Percentiles rank a stretch among this genome's conserved stretches.
These are phyloP conservation scores for Thecocarcelia acutangulata DNA, from an alignment of 2,888 invertebrate species.

Conservation along the genomic window DNA sequence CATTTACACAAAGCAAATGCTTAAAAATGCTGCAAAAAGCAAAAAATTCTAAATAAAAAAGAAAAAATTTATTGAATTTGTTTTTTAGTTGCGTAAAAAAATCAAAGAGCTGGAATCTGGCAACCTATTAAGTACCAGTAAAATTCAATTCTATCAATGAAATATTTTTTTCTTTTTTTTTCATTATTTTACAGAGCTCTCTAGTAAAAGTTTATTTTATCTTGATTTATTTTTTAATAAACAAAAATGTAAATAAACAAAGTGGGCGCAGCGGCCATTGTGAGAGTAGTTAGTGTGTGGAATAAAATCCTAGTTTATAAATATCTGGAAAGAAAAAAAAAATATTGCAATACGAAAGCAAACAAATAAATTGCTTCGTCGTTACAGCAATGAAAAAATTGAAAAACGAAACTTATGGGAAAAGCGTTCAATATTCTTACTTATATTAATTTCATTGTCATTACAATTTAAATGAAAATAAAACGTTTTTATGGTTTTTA, in stretches of 20 bases:
- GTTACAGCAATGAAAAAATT: conserved; percentile 26
- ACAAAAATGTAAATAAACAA: conserved; percentile 24
- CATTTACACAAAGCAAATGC: no score
- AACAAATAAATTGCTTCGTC: conserved; percentile 29
- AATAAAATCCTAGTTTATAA: conserved; percentile 18
- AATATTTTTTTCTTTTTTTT: not conserved
- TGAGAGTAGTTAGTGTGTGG: not conserved
- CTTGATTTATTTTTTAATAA: conserved; percentile 10
- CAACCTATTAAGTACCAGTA: not conserved
- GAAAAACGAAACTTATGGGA: not conserved
- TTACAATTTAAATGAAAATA: not conserved
- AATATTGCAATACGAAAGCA: conserved; percentile 7
- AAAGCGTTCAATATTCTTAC: no score
- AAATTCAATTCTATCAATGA: conserved; percentile 6
- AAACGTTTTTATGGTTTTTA: no score
- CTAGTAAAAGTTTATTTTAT: conserved; percentile 4
- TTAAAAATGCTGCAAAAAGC: no score
- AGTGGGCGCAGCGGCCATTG: not conserved
- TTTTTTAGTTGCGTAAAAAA: no score
- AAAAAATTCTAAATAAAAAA: no score
- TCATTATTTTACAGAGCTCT: not conserved
- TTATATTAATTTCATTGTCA: conserved; percentile 24
- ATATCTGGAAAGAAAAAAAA: conserved; percentile 2
- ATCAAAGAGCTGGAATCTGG: not conserved
- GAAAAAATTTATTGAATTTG: no score